Evolutionary conservation across 2,113 vertebrate genomes (phyloP).

Genomic region (Girardinichthys multiradiatus): DNA sequence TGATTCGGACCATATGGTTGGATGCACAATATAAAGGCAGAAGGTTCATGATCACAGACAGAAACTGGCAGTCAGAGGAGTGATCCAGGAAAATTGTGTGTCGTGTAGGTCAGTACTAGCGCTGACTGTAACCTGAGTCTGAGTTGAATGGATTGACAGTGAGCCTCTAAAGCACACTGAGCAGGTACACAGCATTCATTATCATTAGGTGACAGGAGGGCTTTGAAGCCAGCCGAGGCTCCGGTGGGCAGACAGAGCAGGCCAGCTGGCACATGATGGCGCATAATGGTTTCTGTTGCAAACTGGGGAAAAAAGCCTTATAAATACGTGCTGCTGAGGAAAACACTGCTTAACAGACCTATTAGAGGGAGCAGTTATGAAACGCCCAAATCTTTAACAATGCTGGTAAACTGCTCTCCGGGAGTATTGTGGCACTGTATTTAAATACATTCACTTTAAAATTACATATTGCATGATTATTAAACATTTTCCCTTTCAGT

Average conservation of each 20-base stretch:
- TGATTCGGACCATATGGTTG: conserved; percentile 18
- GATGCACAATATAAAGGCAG: conserved; percentile 22
- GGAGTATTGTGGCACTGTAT: conserved; percentile 2
- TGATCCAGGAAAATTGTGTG: conserved; percentile 13
- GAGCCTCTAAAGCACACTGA: conserved; percentile 52
- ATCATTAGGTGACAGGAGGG: conserved; percentile 65
- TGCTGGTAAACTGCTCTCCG: conserved; percentile 11
- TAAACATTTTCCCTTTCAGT: neutral
- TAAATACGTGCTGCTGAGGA: conserved; percentile 38
- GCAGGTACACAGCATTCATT: conserved; percentile 71
- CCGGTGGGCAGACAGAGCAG: conserved; percentile 45
- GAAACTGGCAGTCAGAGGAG: neutral
- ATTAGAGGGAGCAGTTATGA: conserved; percentile 25
- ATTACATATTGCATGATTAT: neutral
- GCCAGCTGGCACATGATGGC: conserved; percentile 40
- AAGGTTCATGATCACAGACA: conserved; percentile 12
- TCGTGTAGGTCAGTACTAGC: conserved; percentile 9
- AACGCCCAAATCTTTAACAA: neutral
- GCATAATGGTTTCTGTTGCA: conserved; percentile 31
- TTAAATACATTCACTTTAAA: neutral
- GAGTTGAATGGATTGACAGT: conserved; percentile 65
- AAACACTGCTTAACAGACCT: conserved; percentile 20
- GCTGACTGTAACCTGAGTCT: conserved; percentile 61
- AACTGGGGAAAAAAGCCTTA: conserved; percentile 30
- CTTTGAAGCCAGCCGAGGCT: conserved; percentile 67